Evolutionary conservation across 2,113 vertebrate species (phyloP), one percentile per base, ranked within the genome.

Genomic region (Rhea americana): DNA sequence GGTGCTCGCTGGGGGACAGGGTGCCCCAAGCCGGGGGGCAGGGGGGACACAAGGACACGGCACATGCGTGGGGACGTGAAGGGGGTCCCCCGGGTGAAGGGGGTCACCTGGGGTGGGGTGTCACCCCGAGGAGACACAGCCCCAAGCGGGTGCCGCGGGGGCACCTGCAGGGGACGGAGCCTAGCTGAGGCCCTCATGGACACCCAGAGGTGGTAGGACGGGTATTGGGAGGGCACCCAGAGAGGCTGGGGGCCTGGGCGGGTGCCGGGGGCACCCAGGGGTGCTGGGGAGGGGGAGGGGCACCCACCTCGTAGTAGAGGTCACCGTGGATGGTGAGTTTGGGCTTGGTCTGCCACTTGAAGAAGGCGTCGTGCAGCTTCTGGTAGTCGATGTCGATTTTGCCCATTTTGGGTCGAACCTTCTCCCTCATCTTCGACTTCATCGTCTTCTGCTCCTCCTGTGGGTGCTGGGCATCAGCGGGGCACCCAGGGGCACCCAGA

Each of bases 351-450:
- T 99, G 99, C 99, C 99, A 99, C 67, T 99, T 99, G 97, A 99
- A 99, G 97, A 99, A 99, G 61, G 99, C 99, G 1, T 99, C 99
- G 3, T 99, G 99, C 13, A 99, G 98, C 77, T 99, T 99, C 97
- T 99, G 99, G 96, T 99, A 99, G 87, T 99, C 99, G 3, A 99
- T 99, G 95, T 99, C 99, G 4, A 99, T 99, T 96, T 99, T 99
- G 20, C 99, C 99, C 99, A 99, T 99, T 94, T 99, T 99, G 56
- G 99, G 99, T 1, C 99, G 98, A 6, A 99, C 99, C 88, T 99
- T 99, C 97, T 99, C 99, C n/a, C 99, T 96, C 99, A 99, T 99
- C 96, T 99, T 99, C 58, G 98, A 99, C 95, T 99, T 99, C 98
- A 99, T 99, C 1, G 98, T 99, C 95, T 99, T 99, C 91, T 99